phyloP scores from a whole-genome alignment of 2,797 vertebrate species.

The Pampus argenteus region DNA sequence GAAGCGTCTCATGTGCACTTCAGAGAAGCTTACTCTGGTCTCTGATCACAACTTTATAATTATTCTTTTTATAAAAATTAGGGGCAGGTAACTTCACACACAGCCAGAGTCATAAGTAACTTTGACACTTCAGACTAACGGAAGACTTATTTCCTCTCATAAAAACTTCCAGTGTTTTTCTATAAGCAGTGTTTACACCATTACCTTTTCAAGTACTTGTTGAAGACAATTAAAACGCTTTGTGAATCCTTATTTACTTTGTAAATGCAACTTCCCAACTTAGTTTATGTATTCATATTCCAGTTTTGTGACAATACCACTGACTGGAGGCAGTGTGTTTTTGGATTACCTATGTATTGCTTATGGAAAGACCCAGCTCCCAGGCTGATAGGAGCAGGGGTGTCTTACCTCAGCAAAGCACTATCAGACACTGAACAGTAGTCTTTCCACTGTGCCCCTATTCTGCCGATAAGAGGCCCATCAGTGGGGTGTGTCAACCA shows the following conservation, averaged over 20 bases:
- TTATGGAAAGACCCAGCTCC: constrained; percentile 54
- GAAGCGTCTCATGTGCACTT: neutral
- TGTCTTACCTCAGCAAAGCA: constrained; percentile 67
- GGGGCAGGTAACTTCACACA: neutral
- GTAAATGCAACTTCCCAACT: neutral
- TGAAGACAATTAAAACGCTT: neutral
- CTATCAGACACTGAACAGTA: constrained; percentile 79
- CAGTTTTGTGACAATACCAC: constrained; percentile 9
- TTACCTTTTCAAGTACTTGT: neutral
- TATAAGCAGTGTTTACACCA: neutral
- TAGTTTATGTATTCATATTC: neutral
- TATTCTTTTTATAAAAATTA: neutral
- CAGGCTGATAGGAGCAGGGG: constrained; percentile 71
- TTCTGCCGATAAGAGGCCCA: constrained; percentile 77
- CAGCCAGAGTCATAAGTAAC: neutral
- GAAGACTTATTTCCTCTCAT: neutral
- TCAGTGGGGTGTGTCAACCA: constrained; percentile 69
- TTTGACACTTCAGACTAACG: too few relatives aligned
- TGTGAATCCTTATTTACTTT: neutral
- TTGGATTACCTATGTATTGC: constrained; percentile 40
- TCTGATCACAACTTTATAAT: neutral
- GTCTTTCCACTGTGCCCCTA: constrained; percentile 73
- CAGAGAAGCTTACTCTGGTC: neutral
- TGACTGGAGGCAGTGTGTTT: neutral
- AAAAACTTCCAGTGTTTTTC: too few relatives aligned